Conservation (phyloP, 2,113 vertebrate species). For the Laticauda laticaudata region DNA sequence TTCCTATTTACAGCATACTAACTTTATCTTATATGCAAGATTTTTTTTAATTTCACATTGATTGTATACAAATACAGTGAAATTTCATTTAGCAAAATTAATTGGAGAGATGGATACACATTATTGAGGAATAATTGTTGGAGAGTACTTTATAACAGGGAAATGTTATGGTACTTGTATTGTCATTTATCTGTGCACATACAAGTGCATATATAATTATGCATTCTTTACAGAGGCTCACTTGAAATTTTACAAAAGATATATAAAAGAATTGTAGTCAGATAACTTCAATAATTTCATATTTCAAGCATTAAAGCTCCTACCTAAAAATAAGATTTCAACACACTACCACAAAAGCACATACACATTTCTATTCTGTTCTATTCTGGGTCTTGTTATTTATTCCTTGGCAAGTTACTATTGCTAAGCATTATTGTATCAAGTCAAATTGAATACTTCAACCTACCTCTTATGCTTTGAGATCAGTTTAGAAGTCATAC, state of each 20-base stretch:
- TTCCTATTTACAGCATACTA: neutral
- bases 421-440: neutral
- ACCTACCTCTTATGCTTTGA: neutral
- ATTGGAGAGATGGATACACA: neutral
- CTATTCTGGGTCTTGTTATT: neutral
- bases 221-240: neutral
- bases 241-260: neutral
- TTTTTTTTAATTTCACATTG: neutral
- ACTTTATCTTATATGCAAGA: neutral
- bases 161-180: neutral
- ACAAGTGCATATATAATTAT: neutral
- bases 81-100: neutral
- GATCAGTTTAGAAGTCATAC: neutral
- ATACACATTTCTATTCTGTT: neutral
- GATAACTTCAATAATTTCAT: neutral
- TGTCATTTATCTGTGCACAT: neutral
- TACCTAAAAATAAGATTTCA: neutral
- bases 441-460: neutral
- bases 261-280: neutral
- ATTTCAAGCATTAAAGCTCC: neutral
- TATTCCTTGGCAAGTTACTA: neutral
- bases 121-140: neutral
- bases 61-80: neutral
- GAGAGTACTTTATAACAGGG: neutral
- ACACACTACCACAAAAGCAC: neutral